A percentile compares a stretch with the other conserved stretches of the same genome.
phyloP scores from a whole-genome alignment of 2,797 vertebrate genomes.

The Limosa lapponica region DNA sequence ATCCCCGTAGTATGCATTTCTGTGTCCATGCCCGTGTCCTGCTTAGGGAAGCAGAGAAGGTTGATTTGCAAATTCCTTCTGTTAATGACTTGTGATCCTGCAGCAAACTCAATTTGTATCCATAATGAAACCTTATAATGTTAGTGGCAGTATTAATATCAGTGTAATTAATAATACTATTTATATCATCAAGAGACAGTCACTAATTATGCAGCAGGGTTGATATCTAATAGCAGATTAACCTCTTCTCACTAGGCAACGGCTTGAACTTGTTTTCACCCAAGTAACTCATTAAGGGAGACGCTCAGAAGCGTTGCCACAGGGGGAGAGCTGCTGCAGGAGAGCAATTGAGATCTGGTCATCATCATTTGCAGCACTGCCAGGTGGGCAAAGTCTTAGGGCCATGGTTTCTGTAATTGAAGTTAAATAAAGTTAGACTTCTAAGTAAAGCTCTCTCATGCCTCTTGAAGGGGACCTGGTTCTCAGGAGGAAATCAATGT shows the following conservation, averaged over 20 bases:
- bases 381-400: not conserved
- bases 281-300: not conserved
- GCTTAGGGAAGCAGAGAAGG: not conserved
- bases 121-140: not conserved
- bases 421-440: not conserved
- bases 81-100: constrained; percentile 6
- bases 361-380: not conserved
- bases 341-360: not conserved
- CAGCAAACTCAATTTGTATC: constrained; percentile 23
- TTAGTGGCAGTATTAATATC: constrained; percentile 35
- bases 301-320: not conserved
- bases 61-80: not conserved
- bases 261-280: not conserved
- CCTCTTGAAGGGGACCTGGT: not conserved
- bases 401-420: not conserved
- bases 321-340: not conserved
- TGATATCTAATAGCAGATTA: not conserved
- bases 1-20: accelerated
- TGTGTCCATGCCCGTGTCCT: not conserved
- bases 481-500: not conserved
- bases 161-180: constrained; percentile 49
- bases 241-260: not conserved
- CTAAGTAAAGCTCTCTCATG: not conserved
- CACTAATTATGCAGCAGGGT: constrained; percentile 24
- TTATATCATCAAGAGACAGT: constrained; percentile 8